Evolutionary conservation across 2,888 invertebrate species (phyloP), one percentile per base, ranked within the genome.

Genomic region (Lasiommata megera): DNA sequence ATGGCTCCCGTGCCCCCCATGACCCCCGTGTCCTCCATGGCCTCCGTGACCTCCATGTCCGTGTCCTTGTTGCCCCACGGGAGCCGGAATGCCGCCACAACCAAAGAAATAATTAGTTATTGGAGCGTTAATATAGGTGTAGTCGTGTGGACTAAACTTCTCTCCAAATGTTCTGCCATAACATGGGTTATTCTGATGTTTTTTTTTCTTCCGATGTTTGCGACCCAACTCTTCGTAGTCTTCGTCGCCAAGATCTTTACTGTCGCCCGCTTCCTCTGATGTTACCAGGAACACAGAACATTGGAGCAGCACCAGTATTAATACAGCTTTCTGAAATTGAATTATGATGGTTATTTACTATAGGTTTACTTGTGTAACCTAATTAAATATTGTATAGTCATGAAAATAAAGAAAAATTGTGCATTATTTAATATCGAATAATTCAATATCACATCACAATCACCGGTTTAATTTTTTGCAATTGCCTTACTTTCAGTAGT

Each of bases 101-200:
- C 84, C 85, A 36, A 85, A 79, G 69, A 81, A 85, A 65, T 88
- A 89, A 68, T 89, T 89, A 68, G 78, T 84, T 1, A 88, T 83
- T 0, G 88, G 88, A 28, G 88, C 87, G 2, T 82, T 83, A 0
- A 89, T 70, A 51, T 83, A 88, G 0, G 87, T 86, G 61, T 82
- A 74, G n/a, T 82, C 81, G 8, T 79, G 79, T 0, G 77, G 70
- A 18, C 80, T 80, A 17, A 81, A 73, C 57, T 77, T 82, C 23
- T 77, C 76, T 0, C 77, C 77, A 16, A 82, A 79, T 0, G 78
- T 74, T 36, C 76, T 72, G 11, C 65, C 67, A 17, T 56, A 64
- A 14, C 80, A 72, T 61, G 82, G 64, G 0, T 77, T 72, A 18
- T 80, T 79, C 43, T 79, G 82, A 11, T 80, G 83, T 59, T 84